These are phyloP conservation scores for Melangyna quadrimaculata DNA, from an alignment of 2,888 invertebrate species.

Conservation along the genomic window DNA sequence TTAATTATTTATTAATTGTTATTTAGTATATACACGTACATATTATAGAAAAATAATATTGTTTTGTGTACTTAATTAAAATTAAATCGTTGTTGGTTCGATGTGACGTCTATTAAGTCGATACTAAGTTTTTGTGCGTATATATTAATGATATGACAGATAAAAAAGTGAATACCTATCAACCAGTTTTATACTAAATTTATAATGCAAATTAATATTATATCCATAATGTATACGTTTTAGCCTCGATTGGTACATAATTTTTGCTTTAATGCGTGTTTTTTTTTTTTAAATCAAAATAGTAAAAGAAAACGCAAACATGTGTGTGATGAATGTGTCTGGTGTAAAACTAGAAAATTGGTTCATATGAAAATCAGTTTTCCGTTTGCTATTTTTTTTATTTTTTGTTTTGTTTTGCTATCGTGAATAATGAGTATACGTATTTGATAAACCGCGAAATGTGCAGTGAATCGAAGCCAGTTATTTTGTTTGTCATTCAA, in stretches of 20 bases:
- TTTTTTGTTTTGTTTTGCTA: constrained; percentile 33
- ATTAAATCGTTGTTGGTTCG: background rate
- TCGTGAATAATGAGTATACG: too few relatives aligned
- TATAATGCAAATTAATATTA: constrained; percentile 15
- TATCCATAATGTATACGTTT: constrained; percentile 15
- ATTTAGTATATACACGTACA: too few relatives aligned
- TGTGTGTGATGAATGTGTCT: constrained; percentile 3
- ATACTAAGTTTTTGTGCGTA: background rate
- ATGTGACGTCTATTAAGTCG: constrained; percentile 1
- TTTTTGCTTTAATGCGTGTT: constrained; percentile 42
- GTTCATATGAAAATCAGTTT: constrained; percentile 44
- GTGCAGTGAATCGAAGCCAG: constrained; percentile 50
- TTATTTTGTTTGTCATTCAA: constrained; percentile 48
- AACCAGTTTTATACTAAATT: constrained; percentile 42
- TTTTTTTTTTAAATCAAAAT: constrained; percentile 13
- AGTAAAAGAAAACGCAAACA: constrained; percentile 10
- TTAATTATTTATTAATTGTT: constrained; percentile 4
- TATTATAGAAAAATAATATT: background rate
- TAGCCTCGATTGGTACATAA: constrained; percentile 32
- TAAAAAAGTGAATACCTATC: constrained; percentile 16
- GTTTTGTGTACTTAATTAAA: background rate
- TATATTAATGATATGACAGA: constrained; percentile 21
- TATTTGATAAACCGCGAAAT: constrained; percentile 54
- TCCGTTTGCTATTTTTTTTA: constrained; percentile 23
- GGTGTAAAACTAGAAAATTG: constrained; percentile 52